Evolutionary conservation across 2,797 vertebrate species (phyloP).

Genomic region (Sparidentex hasta): DNA sequence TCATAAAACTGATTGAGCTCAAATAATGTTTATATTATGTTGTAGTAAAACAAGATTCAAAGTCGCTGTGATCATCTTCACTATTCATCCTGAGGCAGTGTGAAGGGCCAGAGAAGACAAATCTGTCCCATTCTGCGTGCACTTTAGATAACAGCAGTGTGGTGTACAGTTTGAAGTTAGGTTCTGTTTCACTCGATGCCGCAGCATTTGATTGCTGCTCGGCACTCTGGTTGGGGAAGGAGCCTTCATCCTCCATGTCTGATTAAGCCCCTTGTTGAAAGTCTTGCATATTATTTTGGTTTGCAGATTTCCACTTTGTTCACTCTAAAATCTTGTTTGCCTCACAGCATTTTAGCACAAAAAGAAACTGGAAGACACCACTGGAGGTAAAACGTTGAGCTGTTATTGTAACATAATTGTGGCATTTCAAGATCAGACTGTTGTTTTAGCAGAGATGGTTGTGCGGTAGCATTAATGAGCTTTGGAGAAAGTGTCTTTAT

Average conservation of each 20-base stretch:
- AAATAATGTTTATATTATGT: too few species aligned
- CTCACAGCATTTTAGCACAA: background rate
- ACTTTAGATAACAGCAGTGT: background rate
- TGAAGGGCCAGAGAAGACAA: background rate
- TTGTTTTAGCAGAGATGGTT: background rate
- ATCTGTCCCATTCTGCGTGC: background rate
- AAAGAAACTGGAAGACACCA: background rate
- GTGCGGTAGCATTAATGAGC: background rate
- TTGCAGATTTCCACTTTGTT: background rate
- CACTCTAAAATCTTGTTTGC: background rate
- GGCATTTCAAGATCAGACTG: background rate
- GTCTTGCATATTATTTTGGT: background rate
- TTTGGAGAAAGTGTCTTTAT: background rate
- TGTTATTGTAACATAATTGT: background rate
- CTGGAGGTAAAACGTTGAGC: background rate
- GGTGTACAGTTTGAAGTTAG: background rate
- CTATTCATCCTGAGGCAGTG: background rate
- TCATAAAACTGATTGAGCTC: too few species aligned
- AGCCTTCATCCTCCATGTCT: background rate
- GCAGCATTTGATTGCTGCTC: background rate
- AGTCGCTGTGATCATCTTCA: background rate
- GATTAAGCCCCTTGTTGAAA: slow-evolving; percentile 6
- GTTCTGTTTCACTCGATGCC: background rate
- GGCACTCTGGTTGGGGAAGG: background rate
- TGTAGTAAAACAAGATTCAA: too few species aligned